A percentile compares a stretch with the other conserved stretches of the same genome.
phyloP scores from a whole-genome alignment of 2,113 vertebrate genomes.

The Erythrolamprus reginae region DNA sequence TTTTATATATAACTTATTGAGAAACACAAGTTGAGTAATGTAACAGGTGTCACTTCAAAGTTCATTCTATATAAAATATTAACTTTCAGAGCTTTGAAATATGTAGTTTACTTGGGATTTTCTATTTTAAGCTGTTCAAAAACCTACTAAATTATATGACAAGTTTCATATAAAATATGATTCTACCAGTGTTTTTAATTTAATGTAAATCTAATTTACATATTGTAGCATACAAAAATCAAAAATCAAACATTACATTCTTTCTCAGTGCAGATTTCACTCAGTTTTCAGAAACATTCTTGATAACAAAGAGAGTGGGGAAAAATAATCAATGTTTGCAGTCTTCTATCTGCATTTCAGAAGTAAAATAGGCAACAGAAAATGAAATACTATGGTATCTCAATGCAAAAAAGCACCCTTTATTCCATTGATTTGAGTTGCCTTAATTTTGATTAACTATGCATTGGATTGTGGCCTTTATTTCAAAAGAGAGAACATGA shows the following conservation, averaged over 20 bases:
- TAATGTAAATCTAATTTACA: not conserved
- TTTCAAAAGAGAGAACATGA: not conserved
- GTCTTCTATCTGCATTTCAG: not conserved
- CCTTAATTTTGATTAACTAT: not conserved
- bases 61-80: constrained; percentile 17
- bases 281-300: not conserved
- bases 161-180: constrained; percentile 3
- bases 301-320: not conserved
- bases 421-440: not conserved
- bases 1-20: constrained; percentile 10
- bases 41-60: constrained; percentile 10
- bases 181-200: not conserved
- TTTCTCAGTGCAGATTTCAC: not conserved
- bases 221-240: not conserved
- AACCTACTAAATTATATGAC: constrained; percentile 5
- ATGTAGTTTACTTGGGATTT: not conserved
- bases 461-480: not conserved
- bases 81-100: constrained; percentile 11
- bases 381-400: not conserved
- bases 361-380: not conserved
- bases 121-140: constrained; percentile 4
- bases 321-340: not conserved
- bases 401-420: not conserved
- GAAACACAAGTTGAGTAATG: not conserved
- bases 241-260: not conserved